These are phyloP conservation scores for Sericinus montela DNA, from an alignment of 2,888 invertebrate genomes.

Conservation along the genomic window DNA sequence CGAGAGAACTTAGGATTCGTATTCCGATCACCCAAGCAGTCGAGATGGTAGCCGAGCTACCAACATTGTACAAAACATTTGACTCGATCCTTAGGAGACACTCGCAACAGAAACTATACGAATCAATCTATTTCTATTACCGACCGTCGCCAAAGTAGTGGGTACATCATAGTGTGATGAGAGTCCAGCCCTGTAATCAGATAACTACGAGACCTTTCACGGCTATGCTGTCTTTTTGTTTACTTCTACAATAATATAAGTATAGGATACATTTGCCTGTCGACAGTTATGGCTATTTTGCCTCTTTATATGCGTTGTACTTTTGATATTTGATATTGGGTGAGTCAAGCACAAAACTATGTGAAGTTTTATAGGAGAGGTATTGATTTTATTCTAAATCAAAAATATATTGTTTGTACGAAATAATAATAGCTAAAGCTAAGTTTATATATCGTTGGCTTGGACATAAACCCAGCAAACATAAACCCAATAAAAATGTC, in stretches of 20 bases:
- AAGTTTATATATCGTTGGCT: no score
- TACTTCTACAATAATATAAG: constrained; percentile 55
- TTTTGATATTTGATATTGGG: constrained; percentile 24
- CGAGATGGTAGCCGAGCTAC: no score
- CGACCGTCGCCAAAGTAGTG: constrained; percentile 56
- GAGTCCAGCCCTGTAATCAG: constrained; percentile 66
- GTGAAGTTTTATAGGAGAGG: background rate
- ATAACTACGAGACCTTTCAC: constrained; percentile 51
- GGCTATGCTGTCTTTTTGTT: constrained; percentile 51
- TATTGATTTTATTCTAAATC: background rate
- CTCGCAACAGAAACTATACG: constrained; percentile 43
- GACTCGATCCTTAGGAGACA: constrained; percentile 22
- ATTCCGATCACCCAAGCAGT: no score
- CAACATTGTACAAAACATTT: background rate
- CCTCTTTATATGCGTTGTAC: constrained; percentile 23
- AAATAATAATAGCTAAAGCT: no score
- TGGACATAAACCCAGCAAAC: no score
- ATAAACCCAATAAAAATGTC: no score
- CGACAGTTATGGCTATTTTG: constrained; percentile 51
- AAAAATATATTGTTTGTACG: no score
- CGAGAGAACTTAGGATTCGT: no score
- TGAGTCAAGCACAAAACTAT: constrained; percentile 14
- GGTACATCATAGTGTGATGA: constrained; percentile 66
- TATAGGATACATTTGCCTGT: constrained; percentile 42
- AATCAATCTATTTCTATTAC: constrained; percentile 70